Conservation (phyloP, 2,797 vertebrate species). For the Bucorvus abyssinicus region DNA sequence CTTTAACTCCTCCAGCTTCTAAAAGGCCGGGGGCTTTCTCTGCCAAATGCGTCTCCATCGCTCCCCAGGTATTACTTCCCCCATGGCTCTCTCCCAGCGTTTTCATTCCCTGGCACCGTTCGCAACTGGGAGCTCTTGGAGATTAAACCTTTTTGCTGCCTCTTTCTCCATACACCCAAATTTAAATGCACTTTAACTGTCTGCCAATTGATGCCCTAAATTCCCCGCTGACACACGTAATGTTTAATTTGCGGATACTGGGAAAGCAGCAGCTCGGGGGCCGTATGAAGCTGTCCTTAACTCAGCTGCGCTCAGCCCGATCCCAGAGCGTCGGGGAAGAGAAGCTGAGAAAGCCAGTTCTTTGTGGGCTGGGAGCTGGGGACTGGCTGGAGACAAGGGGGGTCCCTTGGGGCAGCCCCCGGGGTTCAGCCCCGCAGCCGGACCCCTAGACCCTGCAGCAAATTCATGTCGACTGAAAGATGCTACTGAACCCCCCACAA, state of each 20-base stretch:
- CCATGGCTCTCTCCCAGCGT: neutral
- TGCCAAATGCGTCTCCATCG: constrained; percentile 35
- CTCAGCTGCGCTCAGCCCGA: neutral
- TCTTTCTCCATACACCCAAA: neutral
- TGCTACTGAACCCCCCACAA: neutral
- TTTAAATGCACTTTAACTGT: neutral
- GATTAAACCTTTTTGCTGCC: neutral
- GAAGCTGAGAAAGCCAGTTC: neutral
- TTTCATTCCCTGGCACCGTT: constrained; percentile 1
- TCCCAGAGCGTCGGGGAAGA: accelerated
- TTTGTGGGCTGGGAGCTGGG: neutral
- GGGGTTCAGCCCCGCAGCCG: neutral
- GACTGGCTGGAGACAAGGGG: neutral
- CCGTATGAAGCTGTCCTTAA: neutral
- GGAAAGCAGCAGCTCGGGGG: neutral
- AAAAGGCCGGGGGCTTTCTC: neutral
- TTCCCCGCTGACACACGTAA: neutral
- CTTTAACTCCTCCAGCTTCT: neutral
- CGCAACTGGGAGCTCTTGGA: neutral
- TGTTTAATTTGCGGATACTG: neutral
- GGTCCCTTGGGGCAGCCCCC: neutral
- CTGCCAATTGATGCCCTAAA: neutral
- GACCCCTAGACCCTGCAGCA: neutral
- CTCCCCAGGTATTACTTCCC: constrained; percentile 17
- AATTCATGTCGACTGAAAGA: accelerated